phyloP scores from a whole-genome alignment of 2,113 vertebrate species.

The Malurus alboscapulatus region DNA sequence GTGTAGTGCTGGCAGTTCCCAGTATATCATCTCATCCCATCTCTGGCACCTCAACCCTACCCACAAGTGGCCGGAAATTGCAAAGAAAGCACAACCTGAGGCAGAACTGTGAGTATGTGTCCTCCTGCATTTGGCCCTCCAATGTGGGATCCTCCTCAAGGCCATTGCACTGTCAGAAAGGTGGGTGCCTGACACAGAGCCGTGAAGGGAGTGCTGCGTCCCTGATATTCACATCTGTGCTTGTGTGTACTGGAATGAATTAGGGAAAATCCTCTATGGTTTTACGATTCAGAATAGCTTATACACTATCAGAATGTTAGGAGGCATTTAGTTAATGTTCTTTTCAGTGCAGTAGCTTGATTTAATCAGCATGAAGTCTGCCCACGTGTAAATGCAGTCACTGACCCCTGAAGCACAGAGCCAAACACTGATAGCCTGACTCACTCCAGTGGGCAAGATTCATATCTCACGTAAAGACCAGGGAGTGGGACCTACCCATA shows the following conservation, averaged over 20 bases:
- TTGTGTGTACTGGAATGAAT: neutral
- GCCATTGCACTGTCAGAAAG: neutral
- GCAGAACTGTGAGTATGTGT: neutral
- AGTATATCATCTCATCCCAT: neutral
- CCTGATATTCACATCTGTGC: neutral
- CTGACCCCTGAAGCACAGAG: conserved; percentile 18
- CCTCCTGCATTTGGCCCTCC: neutral
- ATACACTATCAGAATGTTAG: neutral
- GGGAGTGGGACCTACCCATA: neutral
- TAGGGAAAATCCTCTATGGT: neutral
- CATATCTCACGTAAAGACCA: neutral
- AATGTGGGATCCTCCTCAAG: neutral
- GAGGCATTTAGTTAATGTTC: conserved; percentile 24
- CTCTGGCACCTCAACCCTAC: neutral
- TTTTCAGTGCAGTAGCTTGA: conserved; percentile 21
- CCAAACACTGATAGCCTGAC: neutral
- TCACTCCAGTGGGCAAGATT: neutral
- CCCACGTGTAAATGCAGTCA: conserved; percentile 1
- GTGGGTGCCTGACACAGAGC: neutral
- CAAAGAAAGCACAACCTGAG: neutral
- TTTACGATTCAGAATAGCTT: conserved; percentile 9
- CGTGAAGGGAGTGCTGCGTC: neutral
- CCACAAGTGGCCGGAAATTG: neutral
- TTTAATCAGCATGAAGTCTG: conserved; percentile 39
- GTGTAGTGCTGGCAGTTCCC: neutral